These are phyloP conservation scores for Spialia ferax DNA, from an alignment of 2,888 invertebrate species.

Conservation along the genomic window DNA sequence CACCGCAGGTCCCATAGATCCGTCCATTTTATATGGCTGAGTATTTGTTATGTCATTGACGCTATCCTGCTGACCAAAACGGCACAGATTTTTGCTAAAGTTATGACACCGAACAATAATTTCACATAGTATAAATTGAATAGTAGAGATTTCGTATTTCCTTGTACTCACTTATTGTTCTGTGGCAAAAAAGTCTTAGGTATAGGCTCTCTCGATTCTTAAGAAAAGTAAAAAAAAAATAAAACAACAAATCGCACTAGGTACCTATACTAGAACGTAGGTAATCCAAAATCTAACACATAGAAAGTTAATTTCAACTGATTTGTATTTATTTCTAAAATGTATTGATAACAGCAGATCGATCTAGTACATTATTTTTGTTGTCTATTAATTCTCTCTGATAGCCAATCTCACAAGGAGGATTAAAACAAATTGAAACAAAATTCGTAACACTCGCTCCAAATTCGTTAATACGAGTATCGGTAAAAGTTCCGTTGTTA, in stretches of 20 bases:
- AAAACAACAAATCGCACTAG: too few relatives aligned
- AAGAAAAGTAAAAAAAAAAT: too few relatives aligned
- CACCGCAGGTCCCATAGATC: conserved; percentile 44
- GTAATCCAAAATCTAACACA: background rate
- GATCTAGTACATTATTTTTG: conserved; percentile 11
- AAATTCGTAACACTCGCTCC: conserved; percentile 28
- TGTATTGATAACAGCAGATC: conserved; percentile 8
- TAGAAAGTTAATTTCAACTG: background rate
- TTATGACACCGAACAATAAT: background rate
- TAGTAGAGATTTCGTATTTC: too few relatives aligned
- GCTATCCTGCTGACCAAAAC: background rate
- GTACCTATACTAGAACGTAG: background rate
- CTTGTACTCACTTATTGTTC: too few relatives aligned
- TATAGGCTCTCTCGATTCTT: too few relatives aligned
- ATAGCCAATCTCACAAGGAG: conserved; percentile 37
- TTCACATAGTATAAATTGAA: background rate
- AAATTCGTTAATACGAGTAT: conserved; percentile 25
- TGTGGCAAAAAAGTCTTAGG: too few relatives aligned
- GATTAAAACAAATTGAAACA: conserved; percentile 39
- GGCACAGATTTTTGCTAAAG: background rate
- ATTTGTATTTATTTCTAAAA: conserved; percentile 22
- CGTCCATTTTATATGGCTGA: background rate
- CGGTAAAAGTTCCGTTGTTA: conserved; percentile 38
- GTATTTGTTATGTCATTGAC: background rate
- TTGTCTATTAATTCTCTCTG: conserved; percentile 31